Evolutionary conservation across 2,797 vertebrate genomes (phyloP).

Genomic region (Cygnus olor): DNA sequence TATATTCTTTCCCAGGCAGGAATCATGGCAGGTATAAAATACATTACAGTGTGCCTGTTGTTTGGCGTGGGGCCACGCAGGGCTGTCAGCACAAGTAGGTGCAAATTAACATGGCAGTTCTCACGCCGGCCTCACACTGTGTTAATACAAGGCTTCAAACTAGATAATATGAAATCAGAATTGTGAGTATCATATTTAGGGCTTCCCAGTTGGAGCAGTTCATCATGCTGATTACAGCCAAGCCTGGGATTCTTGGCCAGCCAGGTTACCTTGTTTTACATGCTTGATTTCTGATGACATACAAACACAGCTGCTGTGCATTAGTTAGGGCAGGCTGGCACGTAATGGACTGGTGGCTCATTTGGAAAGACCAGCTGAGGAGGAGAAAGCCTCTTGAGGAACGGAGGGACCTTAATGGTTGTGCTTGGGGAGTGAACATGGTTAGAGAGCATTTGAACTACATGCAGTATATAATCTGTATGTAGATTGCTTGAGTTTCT

Average conservation of each 20-base stretch:
- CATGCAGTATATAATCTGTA: background rate
- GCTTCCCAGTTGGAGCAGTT: background rate
- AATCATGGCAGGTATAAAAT: background rate
- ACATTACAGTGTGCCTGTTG: background rate
- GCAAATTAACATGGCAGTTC: constrained; percentile 25
- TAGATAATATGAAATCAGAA: background rate
- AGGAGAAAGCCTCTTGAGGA: background rate
- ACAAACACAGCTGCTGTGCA: background rate
- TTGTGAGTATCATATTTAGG: background rate
- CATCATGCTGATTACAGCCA: background rate
- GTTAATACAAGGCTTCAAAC: constrained; percentile 27
- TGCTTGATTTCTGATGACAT: background rate
- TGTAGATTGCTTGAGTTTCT: background rate
- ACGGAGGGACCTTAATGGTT: background rate
- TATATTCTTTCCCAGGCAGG: background rate
- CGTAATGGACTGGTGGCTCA: background rate
- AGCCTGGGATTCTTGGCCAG: background rate
- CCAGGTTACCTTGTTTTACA: background rate
- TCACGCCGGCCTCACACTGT: background rate
- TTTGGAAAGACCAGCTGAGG: background rate
- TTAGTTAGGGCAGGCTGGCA: background rate
- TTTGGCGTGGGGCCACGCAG: background rate
- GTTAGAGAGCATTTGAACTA: background rate
- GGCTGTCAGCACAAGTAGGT: background rate
- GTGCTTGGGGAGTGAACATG: background rate